Evolutionary conservation across 2,797 vertebrate species (phyloP).

Genomic region (Macropodus opercularis): DNA sequence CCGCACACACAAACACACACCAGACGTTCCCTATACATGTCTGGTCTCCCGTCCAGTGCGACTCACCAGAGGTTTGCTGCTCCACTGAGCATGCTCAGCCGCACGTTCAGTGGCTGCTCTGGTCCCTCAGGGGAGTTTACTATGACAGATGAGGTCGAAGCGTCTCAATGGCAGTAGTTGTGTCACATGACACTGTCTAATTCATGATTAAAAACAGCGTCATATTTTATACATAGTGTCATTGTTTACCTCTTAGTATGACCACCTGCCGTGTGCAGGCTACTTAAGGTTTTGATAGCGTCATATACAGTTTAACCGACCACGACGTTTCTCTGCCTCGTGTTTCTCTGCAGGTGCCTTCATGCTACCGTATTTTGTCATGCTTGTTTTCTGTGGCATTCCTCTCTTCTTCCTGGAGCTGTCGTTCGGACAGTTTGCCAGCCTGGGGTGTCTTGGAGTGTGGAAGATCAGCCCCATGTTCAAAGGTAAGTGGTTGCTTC

Average conservation of each 20-base stretch:
- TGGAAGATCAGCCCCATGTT: constrained; percentile 99
- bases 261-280: too few species aligned
- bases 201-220: too few species aligned
- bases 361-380: constrained; percentile 98
- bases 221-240: too few species aligned
- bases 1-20: constrained; percentile 6
- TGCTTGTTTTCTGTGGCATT: constrained; percentile 98
- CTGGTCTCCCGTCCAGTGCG: constrained; percentile 40
- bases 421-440: constrained; percentile 97
- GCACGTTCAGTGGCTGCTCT: constrained; percentile 46
- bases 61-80: constrained; percentile 49
- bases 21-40: constrained; percentile 32
- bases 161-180: too few species aligned
- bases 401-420: constrained; percentile 99
- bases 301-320: too few species aligned
- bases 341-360: constrained; percentile 87
- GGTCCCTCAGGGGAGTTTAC: constrained; percentile 28
- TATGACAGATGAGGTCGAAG: constrained; percentile 36
- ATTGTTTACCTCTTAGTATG: too few species aligned
- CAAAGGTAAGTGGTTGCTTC: constrained; percentile 86
- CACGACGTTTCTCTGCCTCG: background rate
- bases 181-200: too few species aligned
- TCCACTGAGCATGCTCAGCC: constrained; percentile 45
- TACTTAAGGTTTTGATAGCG: too few species aligned
- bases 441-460: constrained; percentile 94